These are phyloP conservation scores for Australoheros scitulus DNA, from an alignment of 2,113 vertebrate species.

Conservation along the genomic window DNA sequence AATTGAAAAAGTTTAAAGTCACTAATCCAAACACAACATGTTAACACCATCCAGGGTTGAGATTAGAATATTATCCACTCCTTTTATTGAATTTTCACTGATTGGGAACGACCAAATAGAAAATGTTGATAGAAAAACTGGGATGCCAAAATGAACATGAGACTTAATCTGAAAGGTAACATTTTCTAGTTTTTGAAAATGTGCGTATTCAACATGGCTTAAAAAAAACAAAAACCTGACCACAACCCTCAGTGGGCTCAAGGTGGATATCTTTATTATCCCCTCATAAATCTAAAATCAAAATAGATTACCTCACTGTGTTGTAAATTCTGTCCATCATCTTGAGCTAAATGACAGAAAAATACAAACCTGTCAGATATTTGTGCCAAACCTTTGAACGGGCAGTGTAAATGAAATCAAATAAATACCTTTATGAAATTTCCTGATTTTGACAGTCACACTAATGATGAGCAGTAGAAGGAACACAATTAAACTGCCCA, in stretches of 20 bases:
- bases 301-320: neutral
- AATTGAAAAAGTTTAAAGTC: neutral
- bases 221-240: neutral
- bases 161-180: neutral
- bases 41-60: neutral
- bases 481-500: neutral
- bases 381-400: fast-evolving
- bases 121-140: fast-evolving
- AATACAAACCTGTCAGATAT: neutral
- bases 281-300: fast-evolving
- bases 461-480: neutral
- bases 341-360: neutral
- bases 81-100: neutral
- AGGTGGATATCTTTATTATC: fast-evolving
- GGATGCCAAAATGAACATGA: neutral
- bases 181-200: neutral
- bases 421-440: neutral
- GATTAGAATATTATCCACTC: neutral
- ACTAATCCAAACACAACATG: neutral
- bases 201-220: neutral
- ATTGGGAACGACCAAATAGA: neutral
- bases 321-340: neutral
- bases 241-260: neutral
- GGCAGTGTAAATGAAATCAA: fast-evolving
- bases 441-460: conserved; percentile 12